These are phyloP conservation scores for Brachyhypopomus occidentalis DNA, from an alignment of 2,113 vertebrate genomes.

Conservation along the genomic window DNA sequence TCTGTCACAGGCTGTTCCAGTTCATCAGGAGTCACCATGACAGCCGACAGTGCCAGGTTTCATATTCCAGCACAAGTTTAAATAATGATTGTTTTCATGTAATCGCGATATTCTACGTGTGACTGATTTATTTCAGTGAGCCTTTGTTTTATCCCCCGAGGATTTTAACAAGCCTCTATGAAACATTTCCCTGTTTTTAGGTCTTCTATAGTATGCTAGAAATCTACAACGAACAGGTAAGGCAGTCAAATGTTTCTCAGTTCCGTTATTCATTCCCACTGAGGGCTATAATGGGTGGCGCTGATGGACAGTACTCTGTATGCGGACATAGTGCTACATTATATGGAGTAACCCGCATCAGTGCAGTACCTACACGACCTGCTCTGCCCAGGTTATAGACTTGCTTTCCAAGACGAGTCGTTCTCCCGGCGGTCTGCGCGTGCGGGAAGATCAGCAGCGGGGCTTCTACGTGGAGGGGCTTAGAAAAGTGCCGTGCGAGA, in stretches of 20 bases:
- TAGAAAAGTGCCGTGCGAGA: conserved; percentile 81
- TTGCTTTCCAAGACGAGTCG: conserved; percentile 77
- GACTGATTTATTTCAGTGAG: too few relatives aligned
- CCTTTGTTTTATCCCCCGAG: too few relatives aligned
- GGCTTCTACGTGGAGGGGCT: conserved; percentile 89
- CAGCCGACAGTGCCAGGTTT: conserved; percentile 77
- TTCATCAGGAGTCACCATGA: conserved; percentile 70
- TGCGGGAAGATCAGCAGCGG: conserved; percentile 82
- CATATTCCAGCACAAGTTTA: neutral
- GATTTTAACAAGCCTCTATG: neutral
- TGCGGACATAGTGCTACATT: too few relatives aligned
- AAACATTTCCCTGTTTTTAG: conserved; percentile 58
- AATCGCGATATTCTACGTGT: too few relatives aligned
- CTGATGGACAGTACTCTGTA: too few relatives aligned
- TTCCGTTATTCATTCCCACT: too few relatives aligned
- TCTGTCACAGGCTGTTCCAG: conserved; percentile 81
- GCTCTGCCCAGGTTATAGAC: conserved; percentile 77
- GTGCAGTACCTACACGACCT: too few relatives aligned
- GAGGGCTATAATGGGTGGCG: too few relatives aligned
- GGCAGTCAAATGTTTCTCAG: neutral
- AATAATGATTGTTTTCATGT: too few relatives aligned
- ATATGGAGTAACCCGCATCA: too few relatives aligned
- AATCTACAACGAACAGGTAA: conserved; percentile 89
- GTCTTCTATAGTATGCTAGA: conserved; percentile 89
- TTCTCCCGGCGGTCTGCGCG: conserved; percentile 74